Conservation (phyloP, 2,888 invertebrate species). For the Lampropteryx suffumata region DNA sequence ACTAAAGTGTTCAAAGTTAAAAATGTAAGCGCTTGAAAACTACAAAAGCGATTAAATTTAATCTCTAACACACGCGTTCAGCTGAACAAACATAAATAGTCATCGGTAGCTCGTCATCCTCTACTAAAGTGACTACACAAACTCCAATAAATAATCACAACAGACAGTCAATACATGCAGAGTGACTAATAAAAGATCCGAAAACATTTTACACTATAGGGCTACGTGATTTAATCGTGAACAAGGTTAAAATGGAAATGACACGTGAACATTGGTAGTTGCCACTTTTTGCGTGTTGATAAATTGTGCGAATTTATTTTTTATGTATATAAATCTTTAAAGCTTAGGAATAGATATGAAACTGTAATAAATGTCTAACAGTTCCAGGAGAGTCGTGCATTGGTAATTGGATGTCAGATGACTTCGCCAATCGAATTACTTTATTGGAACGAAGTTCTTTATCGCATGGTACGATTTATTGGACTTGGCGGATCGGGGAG, state of each 20-base stretch:
- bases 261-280: slow-evolving; percentile 50
- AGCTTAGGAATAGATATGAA: too few species aligned
- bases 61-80: background rate
- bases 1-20: too few species aligned
- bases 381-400: too few species aligned
- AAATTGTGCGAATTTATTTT: slow-evolving; percentile 10
- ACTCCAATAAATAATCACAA: background rate
- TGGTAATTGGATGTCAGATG: too few species aligned
- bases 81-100: slow-evolving; percentile 2
- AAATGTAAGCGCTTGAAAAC: background rate
- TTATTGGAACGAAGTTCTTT: too few species aligned
- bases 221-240: slow-evolving; percentile 57
- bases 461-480: too few species aligned
- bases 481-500: too few species aligned
- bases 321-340: background rate
- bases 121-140: slow-evolving; percentile 13
- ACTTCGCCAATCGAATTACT: too few species aligned
- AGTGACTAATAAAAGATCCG: slow-evolving; percentile 11
- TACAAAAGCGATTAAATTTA: slow-evolving; percentile 11
- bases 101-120: slow-evolving; percentile 6
- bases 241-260: slow-evolving; percentile 49
- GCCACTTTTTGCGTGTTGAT: slow-evolving; percentile 44
- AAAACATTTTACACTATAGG: slow-evolving; percentile 31
- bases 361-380: too few species aligned
- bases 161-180: slow-evolving; percentile 1